Evolutionary conservation across 1,140 invertebrate species (phyloP).

Genomic region (Diabrotica undecimpunctata): DNA sequence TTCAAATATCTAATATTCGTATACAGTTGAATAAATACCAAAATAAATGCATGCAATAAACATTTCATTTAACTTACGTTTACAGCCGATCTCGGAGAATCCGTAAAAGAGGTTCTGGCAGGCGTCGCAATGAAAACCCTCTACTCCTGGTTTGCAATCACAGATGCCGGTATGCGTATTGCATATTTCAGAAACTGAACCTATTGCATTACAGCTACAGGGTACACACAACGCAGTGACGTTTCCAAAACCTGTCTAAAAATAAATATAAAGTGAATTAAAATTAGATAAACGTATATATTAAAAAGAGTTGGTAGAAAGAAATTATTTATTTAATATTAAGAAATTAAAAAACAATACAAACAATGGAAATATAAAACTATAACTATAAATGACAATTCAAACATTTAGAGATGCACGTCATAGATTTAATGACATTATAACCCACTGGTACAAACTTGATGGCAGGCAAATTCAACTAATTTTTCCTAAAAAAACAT

Average conservation of each 20-base stretch:
- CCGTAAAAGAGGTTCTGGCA: conserved; percentile 76
- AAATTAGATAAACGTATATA: neutral
- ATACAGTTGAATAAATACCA: too few species aligned
- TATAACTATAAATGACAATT: too few species aligned
- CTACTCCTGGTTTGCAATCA: conserved; percentile 67
- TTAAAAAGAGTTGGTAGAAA: conserved; percentile 8
- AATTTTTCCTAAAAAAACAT: too few species aligned
- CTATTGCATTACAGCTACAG: conserved; percentile 74
- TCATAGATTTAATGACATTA: too few species aligned
- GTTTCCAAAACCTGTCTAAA: conserved; percentile 59
- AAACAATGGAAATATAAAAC: too few species aligned
- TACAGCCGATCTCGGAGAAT: conserved; percentile 68
- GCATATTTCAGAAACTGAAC: conserved; percentile 67
- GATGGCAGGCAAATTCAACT: too few species aligned
- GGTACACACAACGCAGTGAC: conserved; percentile 64
- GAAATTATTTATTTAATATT: too few species aligned
- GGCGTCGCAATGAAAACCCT: conserved; percentile 72
- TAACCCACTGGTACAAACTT: too few species aligned
- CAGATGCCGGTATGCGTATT: conserved; percentile 75
- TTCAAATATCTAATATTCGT: too few species aligned
- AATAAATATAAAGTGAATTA: conserved; percentile 22
- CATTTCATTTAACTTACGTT: conserved; percentile 56
- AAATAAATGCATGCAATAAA: too few species aligned
- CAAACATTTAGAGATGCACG: too few species aligned
- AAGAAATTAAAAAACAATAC: too few species aligned